These are phyloP conservation scores for Amiota minor DNA, from an alignment of 2,888 invertebrate genomes.

Conservation along the genomic window DNA sequence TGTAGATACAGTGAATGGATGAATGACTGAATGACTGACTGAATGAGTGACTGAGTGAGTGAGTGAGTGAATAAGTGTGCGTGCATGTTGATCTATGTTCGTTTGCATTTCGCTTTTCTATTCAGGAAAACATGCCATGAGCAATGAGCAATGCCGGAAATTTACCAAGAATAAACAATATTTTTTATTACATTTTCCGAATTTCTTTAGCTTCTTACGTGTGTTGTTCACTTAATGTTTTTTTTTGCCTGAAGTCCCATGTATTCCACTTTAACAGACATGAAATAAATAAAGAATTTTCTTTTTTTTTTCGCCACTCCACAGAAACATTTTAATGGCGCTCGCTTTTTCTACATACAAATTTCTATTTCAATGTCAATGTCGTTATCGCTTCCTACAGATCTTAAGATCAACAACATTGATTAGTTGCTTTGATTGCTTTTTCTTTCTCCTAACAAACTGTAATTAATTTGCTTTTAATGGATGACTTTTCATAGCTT, in stretches of 20 bases:
- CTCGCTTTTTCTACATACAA: no score
- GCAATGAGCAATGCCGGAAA: slow-evolving; percentile 8
- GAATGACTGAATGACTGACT: no score
- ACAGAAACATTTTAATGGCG: no score
- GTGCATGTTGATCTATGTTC: slow-evolving; percentile 1
- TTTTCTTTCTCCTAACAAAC: no score
- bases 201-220: slow-evolving; percentile 5
- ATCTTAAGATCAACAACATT: not conserved
- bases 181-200: slow-evolving; percentile 39
- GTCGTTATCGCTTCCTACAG: not conserved
- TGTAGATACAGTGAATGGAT: no score
- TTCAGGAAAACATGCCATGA: not conserved
- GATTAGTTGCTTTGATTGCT: not conserved
- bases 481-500: no score
- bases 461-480: slow-evolving; percentile 19
- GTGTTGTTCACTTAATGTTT: not conserved
- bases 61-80: not conserved
- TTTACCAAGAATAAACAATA: slow-evolving; percentile 44
- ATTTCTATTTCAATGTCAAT: not conserved
- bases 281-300: not conserved
- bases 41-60: not conserved
- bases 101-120: slow-evolving; percentile 2
- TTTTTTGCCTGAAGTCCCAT: not conserved
- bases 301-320: not conserved
- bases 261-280: not conserved